Percentiles rank a stretch among this genome's conserved stretches.
Evolutionary conservation across 2,888 invertebrate genomes (phyloP).

Genomic region (Smittia aterrima): DNA sequence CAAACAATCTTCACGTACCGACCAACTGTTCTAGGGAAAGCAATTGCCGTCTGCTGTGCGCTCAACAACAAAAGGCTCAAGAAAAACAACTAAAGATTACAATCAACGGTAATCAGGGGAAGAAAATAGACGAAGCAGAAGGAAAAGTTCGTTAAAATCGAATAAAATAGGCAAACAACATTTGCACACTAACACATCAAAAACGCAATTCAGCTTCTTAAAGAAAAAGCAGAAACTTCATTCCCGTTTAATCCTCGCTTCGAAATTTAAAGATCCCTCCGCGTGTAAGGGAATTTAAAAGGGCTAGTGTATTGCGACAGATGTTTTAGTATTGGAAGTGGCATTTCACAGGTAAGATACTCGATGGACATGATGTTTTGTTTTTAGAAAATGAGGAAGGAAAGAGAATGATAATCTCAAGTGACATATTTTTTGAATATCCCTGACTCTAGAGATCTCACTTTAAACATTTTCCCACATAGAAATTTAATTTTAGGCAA

Average conservation of each 20-base stretch:
- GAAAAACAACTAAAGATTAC: slow-evolving; percentile 34
- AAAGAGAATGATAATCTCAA: too few species aligned
- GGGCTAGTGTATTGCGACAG: slow-evolving; percentile 37
- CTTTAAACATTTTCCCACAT: too few species aligned
- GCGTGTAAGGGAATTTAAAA: slow-evolving; percentile 24
- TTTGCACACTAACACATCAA: slow-evolving; percentile 26
- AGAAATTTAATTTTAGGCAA: too few species aligned
- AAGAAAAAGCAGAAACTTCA: not conserved
- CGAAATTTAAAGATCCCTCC: slow-evolving; percentile 34
- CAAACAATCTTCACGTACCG: slow-evolving; percentile 34
- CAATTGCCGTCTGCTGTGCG: slow-evolving; percentile 26
- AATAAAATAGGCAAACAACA: slow-evolving; percentile 26
- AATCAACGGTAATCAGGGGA: slow-evolving; percentile 41
- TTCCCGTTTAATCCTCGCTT: slow-evolving; percentile 26
- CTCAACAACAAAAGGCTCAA: slow-evolving; percentile 1
- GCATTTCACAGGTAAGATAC: slow-evolving; percentile 38
- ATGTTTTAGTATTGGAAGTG: slow-evolving; percentile 30
- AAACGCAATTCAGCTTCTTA: not conserved
- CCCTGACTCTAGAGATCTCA: too few species aligned
- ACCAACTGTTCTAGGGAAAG: slow-evolving; percentile 15
- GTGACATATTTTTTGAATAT: too few species aligned
- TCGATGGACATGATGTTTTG: too few species aligned
- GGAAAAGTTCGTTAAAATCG: slow-evolving; percentile 41
- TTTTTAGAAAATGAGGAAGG: not conserved
- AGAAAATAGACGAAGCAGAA: slow-evolving; percentile 24